Evolutionary conservation across 2,797 vertebrate genomes (phyloP).

Genomic region (Epinephelus coioides): DNA sequence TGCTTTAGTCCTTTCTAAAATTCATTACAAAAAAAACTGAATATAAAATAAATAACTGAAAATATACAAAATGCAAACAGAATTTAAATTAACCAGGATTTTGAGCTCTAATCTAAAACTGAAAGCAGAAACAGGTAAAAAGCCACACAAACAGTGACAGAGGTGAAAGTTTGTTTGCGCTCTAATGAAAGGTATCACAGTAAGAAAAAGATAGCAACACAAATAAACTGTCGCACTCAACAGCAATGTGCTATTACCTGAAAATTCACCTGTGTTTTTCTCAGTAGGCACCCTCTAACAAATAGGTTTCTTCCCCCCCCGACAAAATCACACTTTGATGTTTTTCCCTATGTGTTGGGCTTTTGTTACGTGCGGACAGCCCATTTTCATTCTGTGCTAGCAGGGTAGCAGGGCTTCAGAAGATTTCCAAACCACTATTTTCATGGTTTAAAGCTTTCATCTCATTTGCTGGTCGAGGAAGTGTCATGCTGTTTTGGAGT

Average conservation of each 20-base stretch:
- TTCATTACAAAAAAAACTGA: no score
- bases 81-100: not conserved
- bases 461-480: constrained; percentile 77
- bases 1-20: no score
- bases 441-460: constrained; percentile 78
- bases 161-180: constrained; percentile 23
- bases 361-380: constrained; percentile 68
- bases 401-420: constrained; percentile 65
- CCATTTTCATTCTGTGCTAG: constrained; percentile 64
- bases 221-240: constrained; percentile 45
- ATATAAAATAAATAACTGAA: no score
- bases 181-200: constrained; percentile 57
- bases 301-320: constrained; percentile 31
- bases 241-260: constrained; percentile 64
- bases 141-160: not conserved
- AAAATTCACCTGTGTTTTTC: constrained; percentile 74
- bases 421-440: constrained; percentile 69
- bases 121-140: not conserved
- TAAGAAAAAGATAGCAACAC: constrained; percentile 28
- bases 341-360: constrained; percentile 59
- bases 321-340: constrained; percentile 69
- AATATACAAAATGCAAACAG: not conserved
- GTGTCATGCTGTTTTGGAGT: constrained; percentile 76
- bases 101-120: not conserved
- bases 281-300: constrained; percentile 55